Conservation (phyloP, 2,888 invertebrate species). For the Neuroscelio doddi region DNA sequence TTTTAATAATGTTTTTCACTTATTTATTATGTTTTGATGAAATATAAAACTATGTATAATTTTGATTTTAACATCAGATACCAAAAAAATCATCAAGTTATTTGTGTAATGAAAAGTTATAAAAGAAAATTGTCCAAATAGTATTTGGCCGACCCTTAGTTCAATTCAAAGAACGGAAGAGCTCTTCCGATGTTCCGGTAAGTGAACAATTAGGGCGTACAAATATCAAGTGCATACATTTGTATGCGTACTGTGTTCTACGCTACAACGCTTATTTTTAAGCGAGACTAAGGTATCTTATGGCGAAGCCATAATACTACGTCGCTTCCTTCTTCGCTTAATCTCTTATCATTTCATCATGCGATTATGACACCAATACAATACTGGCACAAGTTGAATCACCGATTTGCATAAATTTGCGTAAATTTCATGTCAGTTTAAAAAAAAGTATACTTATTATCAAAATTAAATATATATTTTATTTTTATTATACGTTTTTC, state of each 20-base stretch:
- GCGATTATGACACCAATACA: conserved; percentile 45
- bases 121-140: conserved; percentile 26
- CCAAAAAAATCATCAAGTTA: too few species aligned
- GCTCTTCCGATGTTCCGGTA: conserved; percentile 70
- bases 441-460: too few species aligned
- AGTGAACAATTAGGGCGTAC: conserved; percentile 67
- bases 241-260: conserved; percentile 43
- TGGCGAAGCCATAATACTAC: conserved; percentile 30
- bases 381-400: conserved; percentile 17
- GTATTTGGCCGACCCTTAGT: conserved; percentile 26
- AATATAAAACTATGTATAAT: too few species aligned
- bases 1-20: too few species aligned
- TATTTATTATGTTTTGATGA: too few species aligned
- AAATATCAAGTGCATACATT: conserved; percentile 36
- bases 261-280: conserved; percentile 4
- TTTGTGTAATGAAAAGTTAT: not conserved
- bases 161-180: conserved; percentile 60
- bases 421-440: not conserved
- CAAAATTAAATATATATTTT: too few species aligned
- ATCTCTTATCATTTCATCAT: conserved; percentile 45
- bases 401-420: conserved; percentile 23
- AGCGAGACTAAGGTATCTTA: not conserved
- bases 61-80: too few species aligned
- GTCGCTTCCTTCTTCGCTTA: conserved; percentile 19
- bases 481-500: too few species aligned